phyloP scores from a whole-genome alignment of 2,797 vertebrate species.

The Chaunax sp. region DNA sequence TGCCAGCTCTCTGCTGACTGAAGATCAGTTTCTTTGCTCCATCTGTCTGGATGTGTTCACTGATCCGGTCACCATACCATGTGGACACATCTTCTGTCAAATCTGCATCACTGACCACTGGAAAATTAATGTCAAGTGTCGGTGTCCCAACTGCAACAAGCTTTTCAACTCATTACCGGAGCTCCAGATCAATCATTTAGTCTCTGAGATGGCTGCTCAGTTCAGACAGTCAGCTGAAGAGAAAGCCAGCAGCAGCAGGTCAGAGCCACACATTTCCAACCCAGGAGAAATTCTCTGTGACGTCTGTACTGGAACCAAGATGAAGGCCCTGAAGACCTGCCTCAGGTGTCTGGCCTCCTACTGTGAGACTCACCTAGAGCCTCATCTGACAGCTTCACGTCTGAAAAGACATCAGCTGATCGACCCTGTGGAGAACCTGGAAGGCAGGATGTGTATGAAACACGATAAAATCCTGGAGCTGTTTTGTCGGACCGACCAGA shows the following conservation, averaged over 20 bases:
- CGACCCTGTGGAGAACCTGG: not conserved
- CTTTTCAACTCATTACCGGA: conserved; percentile 2
- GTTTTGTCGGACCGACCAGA: too few relatives aligned
- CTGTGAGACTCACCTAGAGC: conserved; percentile 46
- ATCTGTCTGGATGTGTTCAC: conserved; percentile 43
- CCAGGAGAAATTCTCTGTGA: conserved; percentile 27
- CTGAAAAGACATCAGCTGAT: conserved; percentile 9
- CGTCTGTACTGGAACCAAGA: conserved; percentile 27
- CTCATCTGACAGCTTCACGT: not conserved
- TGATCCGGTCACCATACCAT: conserved; percentile 23
- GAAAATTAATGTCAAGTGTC: accelerated
- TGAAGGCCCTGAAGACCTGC: conserved; percentile 38
- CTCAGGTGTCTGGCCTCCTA: conserved; percentile 28
- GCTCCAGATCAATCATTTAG: conserved; percentile 23
- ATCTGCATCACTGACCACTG: conserved; percentile 8
- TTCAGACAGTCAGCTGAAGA: conserved; percentile 25
- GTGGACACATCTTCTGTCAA: conserved; percentile 50
- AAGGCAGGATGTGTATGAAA: not conserved
- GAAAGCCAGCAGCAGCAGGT: conserved; percentile 15
- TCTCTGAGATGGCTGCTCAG: conserved; percentile 36
- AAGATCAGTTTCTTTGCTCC: conserved; percentile 2
- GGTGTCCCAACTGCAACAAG: conserved; percentile 31
- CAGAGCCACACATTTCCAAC: conserved; percentile 2
- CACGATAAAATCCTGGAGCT: too few relatives aligned
- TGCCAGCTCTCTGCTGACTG: conserved; percentile 19